These are phyloP conservation scores for Tapirus terrestris DNA, from an alignment of 2,113 vertebrate genomes.

Conservation along the genomic window DNA sequence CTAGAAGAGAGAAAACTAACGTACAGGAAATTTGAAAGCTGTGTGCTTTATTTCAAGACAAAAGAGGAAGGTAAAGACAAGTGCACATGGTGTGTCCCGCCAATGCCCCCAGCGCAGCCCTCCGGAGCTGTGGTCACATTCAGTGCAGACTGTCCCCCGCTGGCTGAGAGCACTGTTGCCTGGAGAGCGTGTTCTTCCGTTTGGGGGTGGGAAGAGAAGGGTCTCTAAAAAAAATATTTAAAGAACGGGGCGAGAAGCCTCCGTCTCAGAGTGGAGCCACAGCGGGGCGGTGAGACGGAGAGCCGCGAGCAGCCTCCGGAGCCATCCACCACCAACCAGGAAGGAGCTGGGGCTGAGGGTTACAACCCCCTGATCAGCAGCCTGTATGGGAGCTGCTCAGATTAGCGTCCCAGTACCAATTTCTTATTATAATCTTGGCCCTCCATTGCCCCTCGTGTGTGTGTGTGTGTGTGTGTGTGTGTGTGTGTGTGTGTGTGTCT, in stretches of 20 bases:
- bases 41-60: conserved; percentile 6
- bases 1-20: background rate
- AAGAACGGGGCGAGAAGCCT: background rate
- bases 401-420: background rate
- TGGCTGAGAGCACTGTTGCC: background rate
- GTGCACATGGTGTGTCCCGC: background rate
- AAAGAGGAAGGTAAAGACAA: background rate
- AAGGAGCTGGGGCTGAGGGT: background rate
- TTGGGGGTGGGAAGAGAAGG: background rate
- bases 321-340: background rate
- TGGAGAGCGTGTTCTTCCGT: background rate
- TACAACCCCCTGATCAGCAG: too few species aligned
- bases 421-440: background rate
- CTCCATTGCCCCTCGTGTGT: rapidly evolving
- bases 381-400: background rate
- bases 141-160: background rate
- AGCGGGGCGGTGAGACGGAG: background rate
- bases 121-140: background rate
- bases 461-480: too few species aligned
- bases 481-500: background rate
- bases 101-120: background rate
- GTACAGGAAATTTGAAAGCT: background rate
- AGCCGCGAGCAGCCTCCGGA: background rate
- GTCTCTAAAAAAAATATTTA: background rate
- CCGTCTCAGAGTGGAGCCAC: background rate